These are phyloP conservation scores for Ormia ochracea DNA, from an alignment of 2,888 invertebrate species.

Conservation along the genomic window DNA sequence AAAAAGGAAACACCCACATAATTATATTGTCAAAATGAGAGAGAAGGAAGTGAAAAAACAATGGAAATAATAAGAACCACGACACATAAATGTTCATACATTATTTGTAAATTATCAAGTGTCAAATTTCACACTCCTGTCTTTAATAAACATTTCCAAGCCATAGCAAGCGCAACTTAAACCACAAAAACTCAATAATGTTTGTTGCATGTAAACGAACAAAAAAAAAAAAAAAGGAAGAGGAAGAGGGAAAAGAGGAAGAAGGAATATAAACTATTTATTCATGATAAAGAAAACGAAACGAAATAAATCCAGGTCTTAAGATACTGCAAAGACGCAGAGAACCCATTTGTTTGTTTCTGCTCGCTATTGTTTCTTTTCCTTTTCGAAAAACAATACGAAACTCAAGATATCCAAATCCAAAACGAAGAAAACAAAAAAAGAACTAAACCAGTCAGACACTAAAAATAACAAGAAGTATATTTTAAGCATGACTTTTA, in stretches of 20 bases:
- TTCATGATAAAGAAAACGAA: slow-evolving; percentile 38
- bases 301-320: neutral
- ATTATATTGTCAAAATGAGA: slow-evolving; percentile 33
- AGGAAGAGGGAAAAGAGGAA: too few species aligned
- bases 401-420: neutral
- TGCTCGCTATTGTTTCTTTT: slow-evolving; percentile 4
- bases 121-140: slow-evolving; percentile 59
- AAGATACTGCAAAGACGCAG: slow-evolving; percentile 24
- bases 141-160: slow-evolving; percentile 43
- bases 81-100: slow-evolving; percentile 46
- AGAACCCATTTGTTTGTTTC: slow-evolving; percentile 18
- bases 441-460: slow-evolving; percentile 49
- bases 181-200: slow-evolving; percentile 57
- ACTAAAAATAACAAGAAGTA: slow-evolving; percentile 56
- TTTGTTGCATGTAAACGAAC: slow-evolving; percentile 18
- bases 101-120: slow-evolving; percentile 62
- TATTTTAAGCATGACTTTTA: slow-evolving; percentile 53
- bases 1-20: slow-evolving; percentile 38
- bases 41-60: slow-evolving; percentile 26
- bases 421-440: too few species aligned
- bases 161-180: neutral
- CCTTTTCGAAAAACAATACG: slow-evolving; percentile 5
- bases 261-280: slow-evolving; percentile 37
- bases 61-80: neutral
- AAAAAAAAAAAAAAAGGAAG: too few species aligned